These are phyloP conservation scores for Hermatobates lingyangjiaoensis DNA, from an alignment of 1,140 invertebrate species.

Conservation along the genomic window DNA sequence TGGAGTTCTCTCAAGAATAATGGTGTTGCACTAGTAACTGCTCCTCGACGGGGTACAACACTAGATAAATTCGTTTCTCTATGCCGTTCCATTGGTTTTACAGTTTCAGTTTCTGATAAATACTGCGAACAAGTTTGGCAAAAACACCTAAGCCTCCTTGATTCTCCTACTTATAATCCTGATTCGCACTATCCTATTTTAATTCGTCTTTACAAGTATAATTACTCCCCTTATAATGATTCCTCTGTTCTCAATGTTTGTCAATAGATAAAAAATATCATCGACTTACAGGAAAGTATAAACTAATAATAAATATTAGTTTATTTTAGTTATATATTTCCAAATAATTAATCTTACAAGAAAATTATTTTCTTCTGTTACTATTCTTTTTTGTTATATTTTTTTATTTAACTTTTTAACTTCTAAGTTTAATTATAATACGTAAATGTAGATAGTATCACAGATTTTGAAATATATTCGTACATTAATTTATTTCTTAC, in stretches of 20 bases:
- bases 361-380: too few species aligned
- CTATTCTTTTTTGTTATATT: too few species aligned
- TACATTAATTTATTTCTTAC: too few species aligned
- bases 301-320: constrained; percentile 1
- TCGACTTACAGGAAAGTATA: not conserved
- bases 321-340: too few species aligned
- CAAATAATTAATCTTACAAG: too few species aligned
- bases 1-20: constrained; percentile 39
- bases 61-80: constrained; percentile 45
- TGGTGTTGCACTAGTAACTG: constrained; percentile 53
- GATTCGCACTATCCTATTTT: constrained; percentile 47
- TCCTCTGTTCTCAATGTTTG: not conserved
- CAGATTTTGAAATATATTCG: too few species aligned
- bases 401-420: too few species aligned
- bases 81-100: constrained; percentile 35
- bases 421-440: too few species aligned
- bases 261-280: not conserved
- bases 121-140: constrained; percentile 47
- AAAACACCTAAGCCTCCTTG: constrained; percentile 36
- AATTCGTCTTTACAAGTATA: constrained; percentile 31
- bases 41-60: constrained; percentile 49
- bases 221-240: not conserved
- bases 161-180: constrained; percentile 38
- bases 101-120: constrained; percentile 30
- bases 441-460: too few species aligned